Evolutionary conservation across 1,140 invertebrate genomes (phyloP), one percentile per base, ranked within the genome.

Genomic region (Bilobella aurantiaca): DNA sequence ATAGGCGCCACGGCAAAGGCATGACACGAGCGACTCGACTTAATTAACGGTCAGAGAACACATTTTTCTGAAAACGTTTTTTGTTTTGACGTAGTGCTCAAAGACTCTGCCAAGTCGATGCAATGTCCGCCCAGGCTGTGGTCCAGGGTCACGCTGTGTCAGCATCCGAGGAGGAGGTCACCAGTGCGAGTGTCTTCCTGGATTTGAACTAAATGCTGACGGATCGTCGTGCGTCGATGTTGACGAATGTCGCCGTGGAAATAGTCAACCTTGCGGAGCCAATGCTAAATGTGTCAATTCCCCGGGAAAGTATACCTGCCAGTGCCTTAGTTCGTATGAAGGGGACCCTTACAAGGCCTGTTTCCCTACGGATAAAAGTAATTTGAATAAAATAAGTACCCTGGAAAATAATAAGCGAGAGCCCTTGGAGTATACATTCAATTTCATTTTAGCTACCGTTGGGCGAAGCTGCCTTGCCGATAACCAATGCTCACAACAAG

Each of bases 211-310:
- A 62, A 74, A 77, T 25, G 76, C 78, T 2, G 67, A 74, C 14
- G 34, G 64, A 42, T 16, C 34, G 14, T 63, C 53, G n/a, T 86
- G 84, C 75, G 73, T 81, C 63, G 92, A 96, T 80, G 86, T 94
- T 53, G 83, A 96, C 75, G 92, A 95, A 79, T 96, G 92, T 78
- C 74, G 78, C 69, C 81, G 85, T 74, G 85, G 87, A 18, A 82
- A 83, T 71, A 31, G 32, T 23, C 3, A 25, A 21, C 84, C 87
- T 63, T 94, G 91, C 74, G 91, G 90, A 31, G 77, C 79, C 29
- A 87, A 91, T 74, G 86, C 90, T 27, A 73, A 87, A 30, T 96
- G 93, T 75, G 81, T 83, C 64, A 95, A 96, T 77, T 84, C 83
- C 37, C 85, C 85, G 28, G 92, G 91, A 74, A 93, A 92, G 76